Evolutionary conservation across 1,140 invertebrate species (phyloP).

Genomic region (Trinorchestia longiramus): DNA sequence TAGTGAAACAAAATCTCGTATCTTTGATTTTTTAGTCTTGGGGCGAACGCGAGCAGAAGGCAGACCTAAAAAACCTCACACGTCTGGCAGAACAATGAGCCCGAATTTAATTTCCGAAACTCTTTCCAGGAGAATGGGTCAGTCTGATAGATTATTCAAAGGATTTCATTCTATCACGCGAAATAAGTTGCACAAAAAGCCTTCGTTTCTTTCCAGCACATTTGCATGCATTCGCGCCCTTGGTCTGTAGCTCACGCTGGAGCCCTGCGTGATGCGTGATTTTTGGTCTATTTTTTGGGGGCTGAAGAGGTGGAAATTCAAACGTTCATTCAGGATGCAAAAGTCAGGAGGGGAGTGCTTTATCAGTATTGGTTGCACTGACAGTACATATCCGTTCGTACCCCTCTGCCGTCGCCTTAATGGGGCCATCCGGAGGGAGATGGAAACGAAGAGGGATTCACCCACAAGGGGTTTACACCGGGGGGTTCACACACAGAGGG

Average conservation of each 20-base stretch:
- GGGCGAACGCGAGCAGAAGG: too few species aligned
- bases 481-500: too few species aligned
- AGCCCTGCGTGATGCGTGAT: neutral
- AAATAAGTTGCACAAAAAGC: neutral
- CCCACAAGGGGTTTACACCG: too few species aligned
- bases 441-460: too few species aligned
- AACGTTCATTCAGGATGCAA: neutral
- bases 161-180: neutral
- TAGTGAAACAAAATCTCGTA: too few species aligned
- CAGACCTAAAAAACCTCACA: neutral
- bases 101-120: neutral
- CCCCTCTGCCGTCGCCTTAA: neutral
- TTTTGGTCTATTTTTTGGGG: neutral
- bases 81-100: neutral
- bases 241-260: neutral
- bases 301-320: neutral
- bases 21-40: too few species aligned
- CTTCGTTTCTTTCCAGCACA: neutral
- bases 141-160: conserved; percentile 26
- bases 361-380: neutral
- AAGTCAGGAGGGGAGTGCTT: neutral
- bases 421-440: neutral
- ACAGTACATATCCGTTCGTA: neutral
- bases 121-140: neutral
- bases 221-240: neutral